Evolutionary conservation across 2,113 vertebrate genomes (phyloP).

Genomic region (Lepidothrix coronata): DNA sequence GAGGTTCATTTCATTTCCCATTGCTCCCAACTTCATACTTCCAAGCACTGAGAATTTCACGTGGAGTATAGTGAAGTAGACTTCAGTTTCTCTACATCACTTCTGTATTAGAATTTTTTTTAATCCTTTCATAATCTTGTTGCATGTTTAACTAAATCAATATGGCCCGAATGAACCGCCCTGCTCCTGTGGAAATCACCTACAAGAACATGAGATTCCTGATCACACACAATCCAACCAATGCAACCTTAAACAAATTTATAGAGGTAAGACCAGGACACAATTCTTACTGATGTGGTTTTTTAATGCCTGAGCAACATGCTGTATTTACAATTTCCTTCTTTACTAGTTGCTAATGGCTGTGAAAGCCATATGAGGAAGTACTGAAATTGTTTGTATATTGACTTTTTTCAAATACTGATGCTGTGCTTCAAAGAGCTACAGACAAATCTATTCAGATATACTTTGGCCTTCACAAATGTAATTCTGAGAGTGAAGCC

Average conservation of each 20-base stretch:
- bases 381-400: neutral
- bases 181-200: conserved; percentile 98
- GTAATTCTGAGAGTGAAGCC: neutral
- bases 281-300: neutral
- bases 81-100: conserved; percentile 78
- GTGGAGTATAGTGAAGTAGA: conserved; percentile 81
- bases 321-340: neutral
- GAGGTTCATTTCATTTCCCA: conserved; percentile 82
- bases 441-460: neutral
- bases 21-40: conserved; percentile 73
- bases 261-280: conserved; percentile 87
- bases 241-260: conserved; percentile 98
- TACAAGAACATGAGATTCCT: conserved; percentile 99
- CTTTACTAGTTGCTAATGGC: neutral
- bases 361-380: neutral
- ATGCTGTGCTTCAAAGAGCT: neutral
- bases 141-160: conserved; percentile 76
- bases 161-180: conserved; percentile 99
- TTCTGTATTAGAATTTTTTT: conserved; percentile 75
- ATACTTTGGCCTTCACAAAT: neutral
- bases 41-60: conserved; percentile 78
- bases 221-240: conserved; percentile 99
- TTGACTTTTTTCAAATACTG: neutral
- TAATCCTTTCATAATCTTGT: conserved; percentile 68
- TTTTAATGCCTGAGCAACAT: neutral